These are phyloP conservation scores for Sinotaia quadrata DNA, from an alignment of 2,888 invertebrate genomes.

Conservation along the genomic window DNA sequence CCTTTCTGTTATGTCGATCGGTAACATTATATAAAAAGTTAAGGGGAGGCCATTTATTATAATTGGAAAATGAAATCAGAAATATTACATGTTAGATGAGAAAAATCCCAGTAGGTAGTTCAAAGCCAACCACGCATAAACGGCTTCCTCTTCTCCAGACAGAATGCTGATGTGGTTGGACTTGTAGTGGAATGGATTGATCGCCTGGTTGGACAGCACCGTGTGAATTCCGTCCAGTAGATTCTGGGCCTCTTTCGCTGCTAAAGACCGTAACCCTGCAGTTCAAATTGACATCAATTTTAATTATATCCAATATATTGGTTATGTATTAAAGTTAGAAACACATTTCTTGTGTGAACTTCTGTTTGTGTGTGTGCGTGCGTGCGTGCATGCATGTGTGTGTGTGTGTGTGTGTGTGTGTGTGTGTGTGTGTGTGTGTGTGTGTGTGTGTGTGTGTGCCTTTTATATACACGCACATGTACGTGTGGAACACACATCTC, in stretches of 20 bases:
- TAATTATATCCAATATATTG: background rate
- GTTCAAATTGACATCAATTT: background rate
- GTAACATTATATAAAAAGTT: no score
- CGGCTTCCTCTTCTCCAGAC: slow-evolving; percentile 75
- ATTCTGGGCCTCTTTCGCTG: slow-evolving; percentile 47
- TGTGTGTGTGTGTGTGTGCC: background rate
- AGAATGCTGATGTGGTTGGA: slow-evolving; percentile 72
- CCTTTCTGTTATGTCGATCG: no score
- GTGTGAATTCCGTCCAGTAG: slow-evolving; percentile 47
- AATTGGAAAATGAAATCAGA: no score
- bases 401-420: background rate
- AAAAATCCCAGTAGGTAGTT: slow-evolving; percentile 71
- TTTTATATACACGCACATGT: background rate
- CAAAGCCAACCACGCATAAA: slow-evolving; percentile 75
- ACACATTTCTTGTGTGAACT: background rate
- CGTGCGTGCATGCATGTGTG: background rate
- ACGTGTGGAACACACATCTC: no score
- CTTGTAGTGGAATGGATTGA: slow-evolving; percentile 67
- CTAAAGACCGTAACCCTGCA: slow-evolving; percentile 72
- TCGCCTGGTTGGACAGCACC: slow-evolving; percentile 40
- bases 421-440: background rate
- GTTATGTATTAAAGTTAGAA: background rate
- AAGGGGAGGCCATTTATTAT: no score
- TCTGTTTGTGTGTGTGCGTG: no score
- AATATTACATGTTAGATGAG: slow-evolving; percentile 46